Evolutionary conservation across 2,888 invertebrate genomes (phyloP).

Genomic region (Blera fallax): DNA sequence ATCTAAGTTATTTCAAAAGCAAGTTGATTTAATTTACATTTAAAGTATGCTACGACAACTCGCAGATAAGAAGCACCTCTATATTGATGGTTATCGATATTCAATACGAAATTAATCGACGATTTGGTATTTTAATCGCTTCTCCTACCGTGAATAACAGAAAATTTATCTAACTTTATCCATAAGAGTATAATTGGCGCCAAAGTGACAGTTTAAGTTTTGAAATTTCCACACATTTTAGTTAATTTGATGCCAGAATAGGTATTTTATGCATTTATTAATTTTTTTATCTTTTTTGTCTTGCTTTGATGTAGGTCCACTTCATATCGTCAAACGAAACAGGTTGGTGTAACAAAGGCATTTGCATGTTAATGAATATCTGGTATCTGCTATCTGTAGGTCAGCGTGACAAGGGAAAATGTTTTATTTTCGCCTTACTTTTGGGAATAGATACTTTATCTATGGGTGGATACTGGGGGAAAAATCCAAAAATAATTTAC

Average conservation of each 20-base stretch:
- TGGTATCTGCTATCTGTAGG: conserved; percentile 37
- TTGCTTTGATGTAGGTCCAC: conserved; percentile 36
- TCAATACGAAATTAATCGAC: conserved; percentile 45
- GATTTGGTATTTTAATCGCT: conserved; percentile 41
- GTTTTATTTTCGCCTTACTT: not conserved
- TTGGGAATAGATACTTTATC: conserved; percentile 19
- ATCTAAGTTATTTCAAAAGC: conserved; percentile 8
- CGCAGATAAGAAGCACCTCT: conserved; percentile 7
- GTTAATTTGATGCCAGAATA: conserved; percentile 28
- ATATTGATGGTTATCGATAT: conserved; percentile 24
- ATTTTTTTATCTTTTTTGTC: not conserved
- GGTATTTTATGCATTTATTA: conserved; percentile 44
- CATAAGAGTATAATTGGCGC: conserved; percentile 53
- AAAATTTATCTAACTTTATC: conserved; percentile 19
- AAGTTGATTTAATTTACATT: conserved; percentile 38
- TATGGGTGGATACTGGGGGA: not conserved
- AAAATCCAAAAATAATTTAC: conserved; percentile 31
- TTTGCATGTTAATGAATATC: conserved; percentile 48
- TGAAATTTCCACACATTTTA: conserved; percentile 18
- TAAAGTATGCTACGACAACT: conserved; percentile 24
- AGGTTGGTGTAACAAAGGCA: conserved; percentile 1
- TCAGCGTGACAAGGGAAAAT: conserved; percentile 28
- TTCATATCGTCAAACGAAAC: conserved; percentile 35
- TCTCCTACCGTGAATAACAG: conserved; percentile 13
- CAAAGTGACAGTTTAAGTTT: conserved; percentile 44